Evolutionary conservation across 2,113 vertebrate species (phyloP), one percentile per base, ranked within the genome.

Genomic region (Pao palembangensis): DNA sequence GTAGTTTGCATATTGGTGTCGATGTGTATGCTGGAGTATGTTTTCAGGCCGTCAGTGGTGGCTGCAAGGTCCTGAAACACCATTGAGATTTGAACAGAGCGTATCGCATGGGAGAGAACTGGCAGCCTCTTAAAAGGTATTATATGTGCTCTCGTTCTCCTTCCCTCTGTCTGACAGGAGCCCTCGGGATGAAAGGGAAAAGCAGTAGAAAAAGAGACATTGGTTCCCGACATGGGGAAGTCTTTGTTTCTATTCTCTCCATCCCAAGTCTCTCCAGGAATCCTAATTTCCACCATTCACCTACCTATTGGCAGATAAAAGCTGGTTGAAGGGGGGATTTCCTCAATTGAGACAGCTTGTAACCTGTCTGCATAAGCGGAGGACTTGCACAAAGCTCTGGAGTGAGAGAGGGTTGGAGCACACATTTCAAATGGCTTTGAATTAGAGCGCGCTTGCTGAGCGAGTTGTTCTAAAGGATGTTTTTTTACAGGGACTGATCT

Each of bases 71-170:
- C 81, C 83, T 72, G 82, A 87, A 89, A 81, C 76, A 79, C 75
- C 75, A 88, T 89, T 88, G 84, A 84, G 84, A 88, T 85, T 82
- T 57, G 71, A 85, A 87, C 85, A 79, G 83, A 86, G 85, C 85
- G 88, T 88, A 90, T 90, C 85, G 83, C 83, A 82, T 88, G 81
- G 83, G 82, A 87, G 80, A 83, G 71, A 81, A 87, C 87, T 90
- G 89, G 88, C 88, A 89, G 84, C 80, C 78, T 88, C 88, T 89
- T 87, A 86, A 88, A 88, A 89, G 86, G 87, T 88, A 90, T 88
- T 89, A 87, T 88, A 86, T 82, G 81, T 80, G 81, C 81, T 87
- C 82, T 82, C 78, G 76, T 81, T 90, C 86, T 83, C 78, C 79
- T 81, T 87, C 79, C 83, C 72, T 85, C 79, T 87, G 86, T 84